Conservation (phyloP, 1,140 invertebrate genomes). For the Drosophila ananassae region DNA sequence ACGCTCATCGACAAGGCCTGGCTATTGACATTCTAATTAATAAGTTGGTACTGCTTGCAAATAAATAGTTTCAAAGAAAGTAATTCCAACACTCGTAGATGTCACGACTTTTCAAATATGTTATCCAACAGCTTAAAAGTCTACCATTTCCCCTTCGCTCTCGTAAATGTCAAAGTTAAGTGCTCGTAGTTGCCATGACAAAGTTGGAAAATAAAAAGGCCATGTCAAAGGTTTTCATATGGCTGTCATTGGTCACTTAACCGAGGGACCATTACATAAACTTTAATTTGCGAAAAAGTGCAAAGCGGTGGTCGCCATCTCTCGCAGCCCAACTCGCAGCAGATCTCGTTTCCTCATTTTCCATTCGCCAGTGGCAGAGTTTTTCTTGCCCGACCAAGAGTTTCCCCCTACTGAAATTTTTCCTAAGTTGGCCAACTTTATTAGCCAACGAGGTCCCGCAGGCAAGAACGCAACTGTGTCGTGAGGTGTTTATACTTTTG, state of each 20-base stretch:
- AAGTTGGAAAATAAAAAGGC: constrained; percentile 6
- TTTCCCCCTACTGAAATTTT: constrained; percentile 4
- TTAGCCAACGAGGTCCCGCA: constrained; percentile 33
- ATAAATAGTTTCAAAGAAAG: too few species aligned
- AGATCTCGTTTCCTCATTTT: constrained; percentile 14
- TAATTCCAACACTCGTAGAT: not conserved
- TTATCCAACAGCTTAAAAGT: not conserved
- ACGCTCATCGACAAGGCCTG: not conserved
- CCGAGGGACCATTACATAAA: constrained; percentile 14
- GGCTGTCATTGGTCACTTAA: constrained; percentile 28
- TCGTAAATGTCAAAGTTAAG: constrained; percentile 7
- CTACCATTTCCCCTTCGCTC: not conserved
- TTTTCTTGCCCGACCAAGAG: constrained; percentile 25
- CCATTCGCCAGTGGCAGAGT: constrained; percentile 47
- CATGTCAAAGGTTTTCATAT: constrained; percentile 19
- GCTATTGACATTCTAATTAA: not conserved
- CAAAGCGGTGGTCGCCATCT: not conserved
- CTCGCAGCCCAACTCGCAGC: not conserved
- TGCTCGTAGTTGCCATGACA: constrained; percentile 4
- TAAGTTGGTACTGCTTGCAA: not conserved
- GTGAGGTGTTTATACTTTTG: constrained; percentile 69
- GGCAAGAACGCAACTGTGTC: constrained; percentile 54
- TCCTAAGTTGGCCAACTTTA: constrained; percentile 58
- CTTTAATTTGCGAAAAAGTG: constrained; percentile 26
- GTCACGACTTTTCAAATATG: not conserved